Evolutionary conservation across 2,113 vertebrate species (phyloP).

Genomic region (Salvelinus alpinus): DNA sequence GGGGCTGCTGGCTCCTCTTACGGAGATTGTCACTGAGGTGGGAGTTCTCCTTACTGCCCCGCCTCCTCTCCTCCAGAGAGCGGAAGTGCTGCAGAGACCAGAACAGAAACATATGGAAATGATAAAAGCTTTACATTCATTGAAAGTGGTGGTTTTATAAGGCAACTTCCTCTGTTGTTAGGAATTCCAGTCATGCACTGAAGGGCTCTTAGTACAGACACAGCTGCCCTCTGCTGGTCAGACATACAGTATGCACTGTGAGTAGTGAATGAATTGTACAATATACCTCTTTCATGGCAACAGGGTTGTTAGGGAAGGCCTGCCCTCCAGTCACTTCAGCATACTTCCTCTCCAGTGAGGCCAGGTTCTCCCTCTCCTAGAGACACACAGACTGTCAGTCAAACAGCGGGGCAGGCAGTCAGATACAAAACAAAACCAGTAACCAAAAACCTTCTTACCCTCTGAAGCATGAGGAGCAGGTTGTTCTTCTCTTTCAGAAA

Average conservation of each 20-base stretch:
- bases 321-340: slow-evolving; percentile 83
- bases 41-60: slow-evolving; percentile 65
- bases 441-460: slow-evolving; percentile 64
- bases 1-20: slow-evolving; percentile 79
- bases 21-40: slow-evolving; percentile 88
- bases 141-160: background rate
- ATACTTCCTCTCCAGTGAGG: slow-evolving; percentile 87
- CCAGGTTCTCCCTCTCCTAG: slow-evolving; percentile 92
- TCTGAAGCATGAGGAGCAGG: slow-evolving; percentile 89
- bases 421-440: background rate
- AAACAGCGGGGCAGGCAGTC: background rate
- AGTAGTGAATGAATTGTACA: slow-evolving; percentile 5
- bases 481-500: slow-evolving; percentile 92
- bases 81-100: slow-evolving; percentile 83
- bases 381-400: background rate
- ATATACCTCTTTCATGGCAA: slow-evolving; percentile 86
- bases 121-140: background rate
- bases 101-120: background rate
- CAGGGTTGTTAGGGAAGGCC: slow-evolving; percentile 78
- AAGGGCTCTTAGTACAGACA: background rate
- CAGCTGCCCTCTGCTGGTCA: slow-evolving; percentile 7
- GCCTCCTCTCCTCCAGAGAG: slow-evolving; percentile 87
- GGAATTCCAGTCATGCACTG: background rate
- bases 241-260: background rate
- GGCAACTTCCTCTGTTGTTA: background rate